These are phyloP conservation scores for Spea multiplicata DNA, from an alignment of 2,113 vertebrate species.

Conservation along the genomic window DNA sequence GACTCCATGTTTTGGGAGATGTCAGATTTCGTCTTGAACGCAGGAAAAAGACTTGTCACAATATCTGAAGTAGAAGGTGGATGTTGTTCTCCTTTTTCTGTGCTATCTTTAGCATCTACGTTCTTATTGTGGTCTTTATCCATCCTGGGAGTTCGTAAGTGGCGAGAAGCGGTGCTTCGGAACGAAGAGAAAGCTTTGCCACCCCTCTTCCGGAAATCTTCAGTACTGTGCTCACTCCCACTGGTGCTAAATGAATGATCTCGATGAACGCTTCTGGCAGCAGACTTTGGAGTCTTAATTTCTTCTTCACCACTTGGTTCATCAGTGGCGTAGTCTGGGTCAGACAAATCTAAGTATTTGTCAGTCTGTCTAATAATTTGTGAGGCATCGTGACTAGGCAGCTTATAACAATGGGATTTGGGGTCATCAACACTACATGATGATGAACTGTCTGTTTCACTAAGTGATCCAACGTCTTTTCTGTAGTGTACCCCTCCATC, in stretches of 20 bases:
- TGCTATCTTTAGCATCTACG: background rate
- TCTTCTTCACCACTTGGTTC: constrained; percentile 58
- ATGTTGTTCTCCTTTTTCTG: constrained; percentile 7
- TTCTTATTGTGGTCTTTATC: constrained; percentile 36
- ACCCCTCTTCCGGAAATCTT: constrained; percentile 9
- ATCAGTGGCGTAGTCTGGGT: constrained; percentile 61
- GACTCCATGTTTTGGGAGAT: background rate
- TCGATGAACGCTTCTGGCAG: background rate
- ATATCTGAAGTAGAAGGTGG: constrained; percentile 29
- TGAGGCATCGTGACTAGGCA: constrained; percentile 25
- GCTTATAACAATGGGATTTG: constrained; percentile 40
- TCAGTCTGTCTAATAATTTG: constrained; percentile 29
- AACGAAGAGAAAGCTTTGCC: background rate
- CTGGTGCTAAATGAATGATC: constrained; percentile 36
- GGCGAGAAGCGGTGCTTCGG: constrained; percentile 7
- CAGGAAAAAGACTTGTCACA: constrained; percentile 41
- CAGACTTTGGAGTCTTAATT: constrained; percentile 10
- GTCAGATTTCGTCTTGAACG: constrained; percentile 41
- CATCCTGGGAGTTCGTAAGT: background rate
- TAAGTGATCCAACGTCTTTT: background rate
- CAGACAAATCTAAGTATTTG: constrained; percentile 53
- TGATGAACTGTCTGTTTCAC: constrained; percentile 49
- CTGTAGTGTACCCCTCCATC: accelerated
- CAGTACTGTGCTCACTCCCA: constrained; percentile 49
- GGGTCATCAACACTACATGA: constrained; percentile 47